Base-by-base conservation (phyloP, 2,888 invertebrate genomes). In the Teleiodes luculella region DNA sequence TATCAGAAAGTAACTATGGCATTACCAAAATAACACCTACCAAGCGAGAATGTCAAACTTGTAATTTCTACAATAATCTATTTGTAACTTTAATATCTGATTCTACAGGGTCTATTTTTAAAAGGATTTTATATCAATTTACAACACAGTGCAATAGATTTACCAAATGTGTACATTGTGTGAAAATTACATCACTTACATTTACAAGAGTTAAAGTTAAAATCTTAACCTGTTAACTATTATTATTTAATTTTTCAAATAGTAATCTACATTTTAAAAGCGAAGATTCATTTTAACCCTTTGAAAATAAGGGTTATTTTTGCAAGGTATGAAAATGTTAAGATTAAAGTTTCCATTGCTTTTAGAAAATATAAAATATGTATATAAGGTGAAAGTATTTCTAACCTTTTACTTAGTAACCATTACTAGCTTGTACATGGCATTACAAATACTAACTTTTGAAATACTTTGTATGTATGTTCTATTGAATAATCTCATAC, bases 121-220 rank as follows among this genome's bases (percentile, higher is more conserved):
- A 80, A 76, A 68, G 78, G 70, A 72, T 65, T 74, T 76, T 84
- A 83, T 83, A 72, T 78, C 18, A 43, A n/a, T 31, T 46, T 85
- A 87, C 84, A 85, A 66, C 69, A 70, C 74, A 79, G 88, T 88
- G 88, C 87, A 80, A 68, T 77, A 79, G 70, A 81, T 67, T 80
- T 76, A 75, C 69, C 77, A 73, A 82, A 80, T 78, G 86, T 86
- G 82, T 83, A 80, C 79, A 80, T 74, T 73, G 79, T 77, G 80
- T 80, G 72, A 75, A 80, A 76, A 78, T 81, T 78, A 76, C 76
- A 79, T 72, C 66, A 69, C 65, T 77, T 78, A 76, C 63, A 76
- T 78, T 78, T 81, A 84, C 74, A 78, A 74, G 52, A 35, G 45
- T 51, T 41, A 51, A 51, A 41, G 16, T 53, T 54, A 28, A 54